phyloP scores from a whole-genome alignment of 1,140 invertebrate species.

The Aphidius ervi region DNA sequence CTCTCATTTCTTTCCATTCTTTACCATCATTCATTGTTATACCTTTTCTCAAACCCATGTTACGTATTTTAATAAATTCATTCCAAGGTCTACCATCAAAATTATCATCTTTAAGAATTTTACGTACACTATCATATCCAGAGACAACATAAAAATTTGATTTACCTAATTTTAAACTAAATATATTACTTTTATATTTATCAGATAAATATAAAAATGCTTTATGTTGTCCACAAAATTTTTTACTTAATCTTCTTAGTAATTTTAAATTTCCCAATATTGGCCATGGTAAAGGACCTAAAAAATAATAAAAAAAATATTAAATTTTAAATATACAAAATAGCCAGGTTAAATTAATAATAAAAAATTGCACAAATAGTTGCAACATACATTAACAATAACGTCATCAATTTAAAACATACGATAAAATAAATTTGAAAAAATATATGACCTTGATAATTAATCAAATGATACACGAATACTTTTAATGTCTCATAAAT shows the following conservation, averaged over 20 bases:
- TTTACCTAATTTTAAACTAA: conserved; percentile 65
- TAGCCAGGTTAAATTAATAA: no score
- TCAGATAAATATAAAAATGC: conserved; percentile 59
- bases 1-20: conserved; percentile 70
- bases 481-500: no score
- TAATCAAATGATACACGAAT: no score
- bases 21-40: conserved; percentile 74
- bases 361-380: no score
- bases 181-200: conserved; percentile 59
- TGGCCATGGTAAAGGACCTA: conserved; percentile 68
- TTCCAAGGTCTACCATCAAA: conserved; percentile 71
- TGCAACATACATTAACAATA: no score
- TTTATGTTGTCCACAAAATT: conserved; percentile 60
- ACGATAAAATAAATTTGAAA: no score
- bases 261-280: conserved; percentile 62
- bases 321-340: no score
- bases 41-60: conserved; percentile 65
- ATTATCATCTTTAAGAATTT: conserved; percentile 61
- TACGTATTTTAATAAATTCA: conserved; percentile 66
- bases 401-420: no score
- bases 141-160: conserved; percentile 61
- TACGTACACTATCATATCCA: conserved; percentile 56
- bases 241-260: conserved; percentile 54
- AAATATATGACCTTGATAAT: no score
- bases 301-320: conserved; percentile 4